Conservation (phyloP, 1,140 invertebrate species). For the Ceratosolen solmsi region DNA sequence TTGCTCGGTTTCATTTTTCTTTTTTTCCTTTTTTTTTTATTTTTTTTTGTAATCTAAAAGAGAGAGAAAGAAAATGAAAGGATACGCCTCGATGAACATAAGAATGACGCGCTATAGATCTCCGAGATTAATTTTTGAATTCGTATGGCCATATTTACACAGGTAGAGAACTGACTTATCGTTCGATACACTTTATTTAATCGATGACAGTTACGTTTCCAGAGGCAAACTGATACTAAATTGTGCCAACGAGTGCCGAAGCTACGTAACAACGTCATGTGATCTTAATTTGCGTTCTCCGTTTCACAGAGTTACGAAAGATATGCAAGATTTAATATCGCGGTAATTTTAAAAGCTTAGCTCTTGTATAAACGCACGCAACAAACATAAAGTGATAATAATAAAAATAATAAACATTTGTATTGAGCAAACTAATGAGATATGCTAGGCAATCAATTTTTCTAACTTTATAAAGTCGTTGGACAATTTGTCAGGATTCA, state of each 20-base stretch:
- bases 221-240: not conserved
- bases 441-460: no score
- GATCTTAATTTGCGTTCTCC: not conserved
- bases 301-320: not conserved
- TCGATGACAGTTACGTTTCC: not conserved
- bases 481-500: no score
- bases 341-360: constrained; percentile 34
- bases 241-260: not conserved
- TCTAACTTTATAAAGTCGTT: no score
- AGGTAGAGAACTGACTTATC: constrained; percentile 49
- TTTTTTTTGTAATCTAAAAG: no score
- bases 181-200: constrained; percentile 5
- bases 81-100: constrained; percentile 59
- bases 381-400: no score
- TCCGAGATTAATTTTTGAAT: constrained; percentile 51
- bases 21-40: no score
- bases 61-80: no score
- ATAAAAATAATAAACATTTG: no score
- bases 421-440: no score
- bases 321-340: not conserved
- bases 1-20: not conserved
- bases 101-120: constrained; percentile 33
- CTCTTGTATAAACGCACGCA: no score
- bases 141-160: constrained; percentile 57
- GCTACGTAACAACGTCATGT: not conserved